Evolutionary conservation across 2,797 vertebrate genomes (phyloP), one percentile per base, ranked within the genome.

Genomic region (Coreius guichenoti): DNA sequence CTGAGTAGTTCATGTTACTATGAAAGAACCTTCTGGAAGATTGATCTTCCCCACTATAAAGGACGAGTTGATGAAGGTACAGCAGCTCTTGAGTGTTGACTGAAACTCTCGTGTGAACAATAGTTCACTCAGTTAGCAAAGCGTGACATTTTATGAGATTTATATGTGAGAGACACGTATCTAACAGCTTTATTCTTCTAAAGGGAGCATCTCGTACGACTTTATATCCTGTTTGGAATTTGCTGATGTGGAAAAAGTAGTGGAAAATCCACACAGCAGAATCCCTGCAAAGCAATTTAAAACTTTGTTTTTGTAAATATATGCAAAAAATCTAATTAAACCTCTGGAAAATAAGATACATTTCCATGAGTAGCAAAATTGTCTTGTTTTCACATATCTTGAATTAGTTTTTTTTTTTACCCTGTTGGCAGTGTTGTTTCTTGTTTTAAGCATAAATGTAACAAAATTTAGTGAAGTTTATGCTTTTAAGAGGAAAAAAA

Each of bases 141-240:
- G 33, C 81, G 11, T 36, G 51, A 11, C 56, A 75, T 75, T 49
- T 83, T 31, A 49, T 65, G 58, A 47, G 58, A 80, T 65, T 47
- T 80, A 47, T 65, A 47, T 65, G 56, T 45, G 39, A 80, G 39
- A 80, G n/a, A 78, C 56, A 61, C 54, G 43, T 26, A 78, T 43
- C 36, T 16, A 56, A 70, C 81, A 74, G 19, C 39, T 54, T 74
- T 29, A 17, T 69, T 69, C 65, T 69, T 36, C 79, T 39, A 69
- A 67, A n/a, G 13, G 11, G n/a, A 80, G 43, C 51, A 19, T 49
- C 43, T 82, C 19, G 3, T 23, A 45, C n/a, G 56, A 65, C 70
- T 73, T 73, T 47, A 74, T 33, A 47, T 65, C 29, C 39, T n/a
- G 39, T 36, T 33, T 74, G 70, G 58, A 75, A 83, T 83, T 54